Evolutionary conservation across 2,113 vertebrate genomes (phyloP).

Genomic region (Bos indicus): DNA sequence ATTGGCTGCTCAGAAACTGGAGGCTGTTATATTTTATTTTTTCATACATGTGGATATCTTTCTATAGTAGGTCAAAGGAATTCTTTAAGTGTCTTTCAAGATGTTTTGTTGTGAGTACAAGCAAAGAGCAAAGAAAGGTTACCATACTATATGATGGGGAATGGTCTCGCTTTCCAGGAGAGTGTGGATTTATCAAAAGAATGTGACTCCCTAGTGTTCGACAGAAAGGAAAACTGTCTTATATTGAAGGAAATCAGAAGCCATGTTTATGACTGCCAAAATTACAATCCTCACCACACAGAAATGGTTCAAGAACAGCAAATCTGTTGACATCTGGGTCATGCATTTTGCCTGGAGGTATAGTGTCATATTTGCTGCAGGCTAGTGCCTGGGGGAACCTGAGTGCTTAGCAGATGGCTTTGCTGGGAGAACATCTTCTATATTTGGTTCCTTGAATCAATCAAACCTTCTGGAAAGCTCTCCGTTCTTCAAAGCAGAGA

Average conservation of each 20-base stretch:
- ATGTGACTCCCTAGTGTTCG: neutral
- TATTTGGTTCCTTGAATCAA: constrained; percentile 32
- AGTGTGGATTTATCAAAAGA: neutral
- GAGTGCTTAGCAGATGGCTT: neutral
- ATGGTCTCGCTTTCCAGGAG: neutral
- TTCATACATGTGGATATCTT: neutral
- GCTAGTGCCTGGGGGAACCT: neutral
- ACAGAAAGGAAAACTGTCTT: neutral
- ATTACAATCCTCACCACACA: neutral
- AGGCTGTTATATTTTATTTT: constrained; percentile 38
- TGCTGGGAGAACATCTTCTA: neutral
- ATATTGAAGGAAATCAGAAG: neutral
- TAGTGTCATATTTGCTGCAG: neutral
- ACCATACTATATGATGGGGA: neutral
- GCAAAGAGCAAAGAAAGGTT: constrained; percentile 26
- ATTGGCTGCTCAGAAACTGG: constrained; percentile 21
- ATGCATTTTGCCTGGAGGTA: neutral
- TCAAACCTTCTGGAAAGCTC: neutral
- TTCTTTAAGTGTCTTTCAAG: neutral
- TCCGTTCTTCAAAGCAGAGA: neutral
- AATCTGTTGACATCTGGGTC: neutral
- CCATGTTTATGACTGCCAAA: neutral
- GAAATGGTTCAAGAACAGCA: neutral
- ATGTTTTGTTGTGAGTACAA: neutral
- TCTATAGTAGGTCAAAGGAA: neutral